A percentile compares a stretch with the other conserved stretches of the same genome.
These are phyloP conservation scores for Turritopsis rubra DNA, from an alignment of 30 jellyfish, hydroid and myxozoan genomes.

Conservation along the genomic window DNA sequence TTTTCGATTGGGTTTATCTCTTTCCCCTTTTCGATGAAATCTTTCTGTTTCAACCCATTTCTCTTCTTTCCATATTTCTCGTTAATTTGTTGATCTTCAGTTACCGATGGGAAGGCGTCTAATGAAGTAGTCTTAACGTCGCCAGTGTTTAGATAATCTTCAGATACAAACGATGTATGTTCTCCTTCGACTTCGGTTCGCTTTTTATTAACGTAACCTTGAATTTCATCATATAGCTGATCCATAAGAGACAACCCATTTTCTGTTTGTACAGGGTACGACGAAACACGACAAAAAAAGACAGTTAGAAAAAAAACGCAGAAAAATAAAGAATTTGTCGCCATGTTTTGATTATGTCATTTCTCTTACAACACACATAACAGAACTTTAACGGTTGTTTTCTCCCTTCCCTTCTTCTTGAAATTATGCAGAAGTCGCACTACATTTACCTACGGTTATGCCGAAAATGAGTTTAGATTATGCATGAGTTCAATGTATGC, in stretches of 20 bases:
- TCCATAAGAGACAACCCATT: not conserved
- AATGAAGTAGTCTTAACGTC: not conserved
- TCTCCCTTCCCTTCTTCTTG: not conserved
- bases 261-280: not conserved
- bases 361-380: not conserved
- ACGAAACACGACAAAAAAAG: too few species aligned
- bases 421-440: not conserved
- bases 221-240: conserved; percentile 5
- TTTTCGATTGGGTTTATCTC: not conserved
- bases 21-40: not conserved
- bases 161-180: not conserved
- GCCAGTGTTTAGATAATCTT: not conserved
- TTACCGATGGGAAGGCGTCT: not conserved
- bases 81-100: not conserved
- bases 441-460: not conserved
- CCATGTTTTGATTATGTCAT: not conserved
- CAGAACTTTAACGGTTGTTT: not conserved
- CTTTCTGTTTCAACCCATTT: too few species aligned
- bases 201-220: not conserved
- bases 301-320: not conserved
- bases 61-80: not conserved
- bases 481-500: not conserved
- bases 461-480: not conserved
- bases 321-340: not conserved
- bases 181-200: not conserved